Conservation (phyloP, 1,140 invertebrate genomes). For the Amyelois transitella region DNA sequence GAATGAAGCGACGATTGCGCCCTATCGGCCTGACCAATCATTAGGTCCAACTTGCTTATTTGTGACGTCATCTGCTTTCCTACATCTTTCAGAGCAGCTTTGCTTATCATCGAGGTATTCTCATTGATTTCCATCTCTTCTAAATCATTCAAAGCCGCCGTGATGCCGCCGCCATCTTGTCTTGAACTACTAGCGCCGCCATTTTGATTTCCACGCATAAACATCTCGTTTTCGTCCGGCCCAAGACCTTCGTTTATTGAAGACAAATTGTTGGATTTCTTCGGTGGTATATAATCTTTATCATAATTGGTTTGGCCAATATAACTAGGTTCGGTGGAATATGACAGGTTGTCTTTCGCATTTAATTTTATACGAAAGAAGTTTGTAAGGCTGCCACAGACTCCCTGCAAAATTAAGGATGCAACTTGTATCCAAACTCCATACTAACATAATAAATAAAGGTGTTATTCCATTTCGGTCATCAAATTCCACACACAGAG, state of each 20-base stretch:
- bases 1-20: conserved; percentile 79
- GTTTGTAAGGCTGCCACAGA: conserved; percentile 79
- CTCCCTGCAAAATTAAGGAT: conserved; percentile 68
- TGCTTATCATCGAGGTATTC: conserved; percentile 35
- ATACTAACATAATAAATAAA: no score
- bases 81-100: conserved; percentile 66
- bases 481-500: no score
- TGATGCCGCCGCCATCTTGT: conserved; percentile 46
- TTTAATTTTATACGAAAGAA: conserved; percentile 76
- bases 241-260: conserved; percentile 53
- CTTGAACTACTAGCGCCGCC: conserved; percentile 1
- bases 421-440: conserved; percentile 1
- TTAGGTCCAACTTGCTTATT: conserved; percentile 77
- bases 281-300: conserved; percentile 45
- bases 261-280: conserved; percentile 32
- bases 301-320: conserved; percentile 61
- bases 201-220: conserved; percentile 34
- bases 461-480: no score
- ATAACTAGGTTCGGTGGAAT: conserved; percentile 66
- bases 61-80: conserved; percentile 77
- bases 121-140: conserved; percentile 58
- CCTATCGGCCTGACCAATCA: conserved; percentile 80
- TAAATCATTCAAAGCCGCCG: conserved; percentile 66
- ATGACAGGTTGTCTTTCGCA: conserved; percentile 61
- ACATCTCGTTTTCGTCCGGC: conserved; percentile 59